Evolutionary conservation across 1,140 invertebrate genomes (phyloP).

Genomic region (Apis laboriosa): DNA sequence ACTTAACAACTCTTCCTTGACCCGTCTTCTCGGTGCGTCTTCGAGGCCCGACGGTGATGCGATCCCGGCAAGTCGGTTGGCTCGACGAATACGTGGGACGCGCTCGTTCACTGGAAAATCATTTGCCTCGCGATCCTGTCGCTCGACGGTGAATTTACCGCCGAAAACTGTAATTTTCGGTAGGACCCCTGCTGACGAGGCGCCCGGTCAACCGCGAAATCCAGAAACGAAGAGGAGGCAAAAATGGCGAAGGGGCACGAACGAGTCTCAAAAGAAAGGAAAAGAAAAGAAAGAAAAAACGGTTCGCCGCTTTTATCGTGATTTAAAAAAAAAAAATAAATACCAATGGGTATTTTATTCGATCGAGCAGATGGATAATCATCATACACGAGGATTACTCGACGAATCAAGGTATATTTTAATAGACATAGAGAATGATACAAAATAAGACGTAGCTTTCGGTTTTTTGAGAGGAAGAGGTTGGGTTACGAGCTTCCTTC

Average conservation of each 20-base stretch:
- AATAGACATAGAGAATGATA: too few species aligned
- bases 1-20: background rate
- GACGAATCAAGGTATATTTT: too few species aligned
- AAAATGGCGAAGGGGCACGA: background rate
- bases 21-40: background rate
- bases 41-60: background rate
- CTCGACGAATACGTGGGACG: slow-evolving; percentile 3
- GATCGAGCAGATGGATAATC: slow-evolving; percentile 4
- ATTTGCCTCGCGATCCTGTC: slow-evolving; percentile 53
- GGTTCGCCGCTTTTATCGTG: slow-evolving; percentile 55
- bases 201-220: slow-evolving; percentile 36
- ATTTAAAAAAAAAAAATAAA: background rate
- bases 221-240: background rate
- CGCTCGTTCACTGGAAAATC: slow-evolving; percentile 61
- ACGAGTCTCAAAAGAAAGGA: background rate
- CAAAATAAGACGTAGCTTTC: background rate
- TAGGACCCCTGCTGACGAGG: slow-evolving; percentile 64
- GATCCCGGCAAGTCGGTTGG: background rate
- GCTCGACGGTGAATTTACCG: slow-evolving; percentile 16
- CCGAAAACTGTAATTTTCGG: slow-evolving; percentile 45
- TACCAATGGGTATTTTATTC: background rate
- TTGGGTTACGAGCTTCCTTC: slow-evolving; percentile 7
- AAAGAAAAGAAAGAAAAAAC: background rate
- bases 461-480: too few species aligned
- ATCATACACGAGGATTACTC: too few species aligned